Conservation (phyloP, 2,888 invertebrate species). For the Lasioglossum figueresi region DNA sequence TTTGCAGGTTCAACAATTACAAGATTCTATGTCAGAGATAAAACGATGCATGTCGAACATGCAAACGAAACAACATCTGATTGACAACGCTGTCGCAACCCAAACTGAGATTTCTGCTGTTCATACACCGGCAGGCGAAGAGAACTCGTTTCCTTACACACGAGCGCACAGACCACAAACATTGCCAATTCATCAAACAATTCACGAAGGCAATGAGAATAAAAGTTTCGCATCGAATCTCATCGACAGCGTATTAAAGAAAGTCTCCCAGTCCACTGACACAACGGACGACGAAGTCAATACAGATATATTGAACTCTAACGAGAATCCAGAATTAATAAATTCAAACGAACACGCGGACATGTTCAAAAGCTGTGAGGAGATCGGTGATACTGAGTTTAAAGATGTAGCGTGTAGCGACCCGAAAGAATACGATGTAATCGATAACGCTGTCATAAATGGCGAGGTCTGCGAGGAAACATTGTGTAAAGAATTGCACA, state of each 20-base stretch:
- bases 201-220: constrained; percentile 79
- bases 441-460: constrained; percentile 70
- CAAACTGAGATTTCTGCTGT: constrained; percentile 93
- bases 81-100: constrained; percentile 87
- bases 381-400: constrained; percentile 76
- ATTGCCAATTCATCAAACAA: constrained; percentile 80
- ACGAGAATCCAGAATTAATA: constrained; percentile 77
- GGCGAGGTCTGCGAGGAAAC: constrained; percentile 78
- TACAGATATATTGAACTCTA: constrained; percentile 81
- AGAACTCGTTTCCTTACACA: constrained; percentile 84
- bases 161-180: constrained; percentile 79
- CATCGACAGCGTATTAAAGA: constrained; percentile 77
- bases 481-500: constrained; percentile 79
- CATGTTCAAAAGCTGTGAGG: constrained; percentile 80
- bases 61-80: constrained; percentile 71
- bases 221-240: constrained; percentile 75
- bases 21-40: constrained; percentile 92
- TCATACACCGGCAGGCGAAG: constrained; percentile 87
- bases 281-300: constrained; percentile 81
- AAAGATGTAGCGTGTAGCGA: constrained; percentile 70
- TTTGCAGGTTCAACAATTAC: constrained; percentile 90
- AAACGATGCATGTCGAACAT: constrained; percentile 88
- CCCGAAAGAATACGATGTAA: constrained; percentile 71
- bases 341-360: constrained; percentile 77
- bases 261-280: constrained; percentile 80